phyloP scores from a whole-genome alignment of 2,888 invertebrate genomes.

The Congeria kusceri region DNA sequence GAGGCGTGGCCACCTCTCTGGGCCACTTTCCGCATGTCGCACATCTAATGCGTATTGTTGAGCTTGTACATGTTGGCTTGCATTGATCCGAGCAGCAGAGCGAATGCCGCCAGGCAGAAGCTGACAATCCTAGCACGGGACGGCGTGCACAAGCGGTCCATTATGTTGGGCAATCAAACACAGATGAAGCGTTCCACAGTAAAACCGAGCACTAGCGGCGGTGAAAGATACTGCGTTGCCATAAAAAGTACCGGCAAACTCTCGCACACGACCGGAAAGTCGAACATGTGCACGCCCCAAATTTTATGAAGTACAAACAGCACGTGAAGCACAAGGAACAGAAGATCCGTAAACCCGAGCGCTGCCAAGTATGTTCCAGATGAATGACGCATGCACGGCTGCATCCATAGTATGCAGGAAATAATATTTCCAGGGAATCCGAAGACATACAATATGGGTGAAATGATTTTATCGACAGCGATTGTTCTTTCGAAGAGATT shows the following conservation, averaged over 20 bases:
- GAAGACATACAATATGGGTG: constrained; percentile 80
- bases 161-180: constrained; percentile 83
- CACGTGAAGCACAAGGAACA: constrained; percentile 81
- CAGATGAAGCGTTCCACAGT: constrained; percentile 85
- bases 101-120: constrained; percentile 67
- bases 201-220: constrained; percentile 84
- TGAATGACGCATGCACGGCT: constrained; percentile 83
- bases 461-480: constrained; percentile 53
- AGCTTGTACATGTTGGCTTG: constrained; percentile 83
- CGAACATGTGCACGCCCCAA: constrained; percentile 76
- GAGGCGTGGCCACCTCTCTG: constrained; percentile 67
- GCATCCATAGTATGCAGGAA: constrained; percentile 83
- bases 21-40: constrained; percentile 63
- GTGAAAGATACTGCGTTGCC: constrained; percentile 83
- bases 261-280: constrained; percentile 81
- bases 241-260: constrained; percentile 81
- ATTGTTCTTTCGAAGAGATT: constrained; percentile 26
- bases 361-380: constrained; percentile 85
- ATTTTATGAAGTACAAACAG: constrained; percentile 80
- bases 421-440: constrained; percentile 85
- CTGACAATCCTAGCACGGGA: constrained; percentile 80
- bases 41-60: constrained; percentile 52
- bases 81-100: constrained; percentile 75
- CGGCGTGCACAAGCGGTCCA: constrained; percentile 81
- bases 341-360: constrained; percentile 82